Percentiles rank a stretch among this genome's conserved stretches.
These are phyloP conservation scores for Anhinga anhinga DNA, from an alignment of 2,113 vertebrate species.

Conservation along the genomic window DNA sequence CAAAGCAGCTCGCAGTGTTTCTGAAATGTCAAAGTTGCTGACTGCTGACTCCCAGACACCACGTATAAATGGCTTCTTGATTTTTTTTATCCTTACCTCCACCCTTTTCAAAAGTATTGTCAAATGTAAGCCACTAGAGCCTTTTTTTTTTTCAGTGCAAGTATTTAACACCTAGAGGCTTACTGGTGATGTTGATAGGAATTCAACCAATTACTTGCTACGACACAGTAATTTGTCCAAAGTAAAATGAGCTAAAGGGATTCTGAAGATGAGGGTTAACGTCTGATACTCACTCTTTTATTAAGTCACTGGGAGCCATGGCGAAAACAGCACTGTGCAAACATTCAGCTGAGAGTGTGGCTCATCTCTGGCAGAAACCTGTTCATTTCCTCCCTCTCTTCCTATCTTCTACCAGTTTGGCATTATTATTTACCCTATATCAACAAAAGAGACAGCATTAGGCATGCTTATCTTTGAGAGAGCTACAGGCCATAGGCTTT, in stretches of 20 bases:
- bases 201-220: neutral
- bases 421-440: neutral
- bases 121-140: neutral
- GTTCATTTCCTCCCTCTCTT: neutral
- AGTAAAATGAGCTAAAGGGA: neutral
- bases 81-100: neutral
- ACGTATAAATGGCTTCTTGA: neutral
- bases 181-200: neutral
- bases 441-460: neutral
- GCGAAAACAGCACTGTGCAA: neutral
- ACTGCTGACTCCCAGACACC: neutral
- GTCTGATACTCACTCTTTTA: neutral
- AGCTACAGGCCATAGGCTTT: neutral
- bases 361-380: neutral
- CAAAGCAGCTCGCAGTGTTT: neutral
- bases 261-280: neutral
- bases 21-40: neutral
- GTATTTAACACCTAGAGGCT: neutral
- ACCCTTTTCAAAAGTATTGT: neutral
- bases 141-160: neutral
- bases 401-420: neutral
- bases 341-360: neutral
- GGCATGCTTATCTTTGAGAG: neutral
- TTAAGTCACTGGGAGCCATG: rapidly evolving
- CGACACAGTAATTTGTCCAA: neutral